Evolutionary conservation across 1,140 invertebrate species (phyloP).

Genomic region (Steinernema khuongi): DNA sequence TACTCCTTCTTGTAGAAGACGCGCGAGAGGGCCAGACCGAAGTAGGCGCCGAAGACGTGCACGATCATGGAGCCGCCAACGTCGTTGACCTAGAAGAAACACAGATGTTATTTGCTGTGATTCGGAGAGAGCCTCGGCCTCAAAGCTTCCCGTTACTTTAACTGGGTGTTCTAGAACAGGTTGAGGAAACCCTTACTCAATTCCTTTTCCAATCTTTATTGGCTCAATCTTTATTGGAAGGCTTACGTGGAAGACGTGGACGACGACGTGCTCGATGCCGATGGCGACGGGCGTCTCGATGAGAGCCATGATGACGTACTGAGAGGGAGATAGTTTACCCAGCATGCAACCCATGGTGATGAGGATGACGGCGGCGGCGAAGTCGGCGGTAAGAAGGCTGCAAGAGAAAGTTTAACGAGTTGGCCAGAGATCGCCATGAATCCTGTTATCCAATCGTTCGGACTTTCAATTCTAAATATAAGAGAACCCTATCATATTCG

Average conservation of each 20-base stretch:
- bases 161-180: neutral
- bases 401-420: constrained; percentile 21
- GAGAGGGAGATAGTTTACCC: constrained; percentile 61
- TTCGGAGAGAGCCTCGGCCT: neutral
- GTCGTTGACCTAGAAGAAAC: constrained; percentile 41
- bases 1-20: constrained; percentile 52
- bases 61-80: constrained; percentile 48
- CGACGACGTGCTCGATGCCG: constrained; percentile 60
- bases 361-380: constrained; percentile 61
- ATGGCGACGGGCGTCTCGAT: constrained; percentile 59
- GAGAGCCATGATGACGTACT: constrained; percentile 61
- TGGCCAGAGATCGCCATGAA: too few species aligned
- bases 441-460: too few species aligned
- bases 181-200: neutral
- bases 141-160: neutral
- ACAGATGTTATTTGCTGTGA: neutral
- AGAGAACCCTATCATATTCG: too few species aligned
- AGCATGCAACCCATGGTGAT: constrained; percentile 63
- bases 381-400: constrained; percentile 62
- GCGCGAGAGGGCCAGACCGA: constrained; percentile 39
- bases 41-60: constrained; percentile 47
- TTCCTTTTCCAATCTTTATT: neutral
- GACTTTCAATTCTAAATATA: too few species aligned
- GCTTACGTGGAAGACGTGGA: constrained; percentile 59
- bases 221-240: neutral